phyloP scores from a whole-genome alignment of 2,797 vertebrate genomes.

The Ptychadena robeensis region DNA sequence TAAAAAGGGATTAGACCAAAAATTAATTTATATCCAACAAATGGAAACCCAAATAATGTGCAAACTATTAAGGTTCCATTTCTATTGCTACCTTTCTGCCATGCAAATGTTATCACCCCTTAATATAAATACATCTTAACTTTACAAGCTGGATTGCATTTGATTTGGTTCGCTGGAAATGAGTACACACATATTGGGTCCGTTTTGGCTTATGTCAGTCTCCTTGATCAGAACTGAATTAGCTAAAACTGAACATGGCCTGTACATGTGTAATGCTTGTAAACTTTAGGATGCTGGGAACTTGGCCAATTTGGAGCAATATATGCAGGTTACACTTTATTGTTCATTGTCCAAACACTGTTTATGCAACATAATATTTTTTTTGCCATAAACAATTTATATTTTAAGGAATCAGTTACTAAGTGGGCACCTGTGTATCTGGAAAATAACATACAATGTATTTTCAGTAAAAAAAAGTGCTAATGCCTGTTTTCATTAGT shows the following conservation, averaged over 20 bases:
- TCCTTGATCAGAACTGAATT: constrained; percentile 38
- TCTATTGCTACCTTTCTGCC: not conserved
- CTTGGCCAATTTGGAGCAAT: constrained; percentile 2
- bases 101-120: not conserved
- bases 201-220: constrained; percentile 18
- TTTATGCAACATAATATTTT: constrained; percentile 49
- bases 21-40: not conserved
- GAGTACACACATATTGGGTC: not conserved
- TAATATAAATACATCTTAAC: not conserved
- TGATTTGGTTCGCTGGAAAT: constrained; percentile 12
- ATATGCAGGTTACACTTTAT: constrained; percentile 42
- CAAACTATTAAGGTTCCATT: not conserved
- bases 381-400: constrained; percentile 48
- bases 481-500: constrained; percentile 42
- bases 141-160: constrained; percentile 6
- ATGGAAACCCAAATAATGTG: too few species aligned
- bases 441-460: constrained; percentile 30
- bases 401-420: constrained; percentile 36
- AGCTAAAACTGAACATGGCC: constrained; percentile 27
- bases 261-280: constrained; percentile 41
- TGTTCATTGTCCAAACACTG: constrained; percentile 39
- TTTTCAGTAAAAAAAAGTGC: constrained; percentile 28
- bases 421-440: constrained; percentile 30
- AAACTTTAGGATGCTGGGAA: constrained; percentile 46
- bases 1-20: not conserved